A percentile compares a stretch with the other conserved stretches of the same genome.
Evolutionary conservation across 37 sponge, comb jelly and placozoan genomes (phyloP).

Genomic region (Spongilla lacustris): DNA sequence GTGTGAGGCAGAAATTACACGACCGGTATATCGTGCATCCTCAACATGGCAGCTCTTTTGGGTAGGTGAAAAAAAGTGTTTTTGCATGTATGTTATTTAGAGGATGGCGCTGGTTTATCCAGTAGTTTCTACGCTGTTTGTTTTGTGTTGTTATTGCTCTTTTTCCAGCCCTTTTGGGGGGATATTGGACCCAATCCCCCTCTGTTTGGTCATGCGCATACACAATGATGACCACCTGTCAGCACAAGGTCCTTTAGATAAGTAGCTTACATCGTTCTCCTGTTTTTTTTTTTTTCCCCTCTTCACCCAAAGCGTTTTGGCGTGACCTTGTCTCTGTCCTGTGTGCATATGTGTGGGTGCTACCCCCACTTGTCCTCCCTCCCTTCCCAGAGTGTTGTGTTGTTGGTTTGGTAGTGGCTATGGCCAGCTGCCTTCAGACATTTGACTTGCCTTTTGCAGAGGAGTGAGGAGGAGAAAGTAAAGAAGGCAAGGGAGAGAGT

Average conservation of each 20-base stretch:
- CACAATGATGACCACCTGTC: neutral
- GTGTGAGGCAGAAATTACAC: neutral
- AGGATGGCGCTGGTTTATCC: neutral
- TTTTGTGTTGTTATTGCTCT: neutral
- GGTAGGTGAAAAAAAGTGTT: neutral
- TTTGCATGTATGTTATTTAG: neutral
- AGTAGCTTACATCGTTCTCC: neutral
- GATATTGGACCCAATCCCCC: neutral
- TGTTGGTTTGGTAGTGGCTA: neutral
- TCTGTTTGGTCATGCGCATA: neutral
- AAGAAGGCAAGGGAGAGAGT: neutral
- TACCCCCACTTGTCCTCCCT: neutral
- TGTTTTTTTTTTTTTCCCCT: neutral
- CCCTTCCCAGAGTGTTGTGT: neutral
- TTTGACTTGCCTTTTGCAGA: neutral
- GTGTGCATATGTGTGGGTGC: neutral
- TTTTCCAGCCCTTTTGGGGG: neutral
- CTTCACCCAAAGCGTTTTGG: neutral
- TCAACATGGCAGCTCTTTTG: neutral
- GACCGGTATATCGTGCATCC: neutral
- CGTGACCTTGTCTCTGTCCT: neutral
- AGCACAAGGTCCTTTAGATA: neutral
- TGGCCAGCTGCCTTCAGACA: neutral
- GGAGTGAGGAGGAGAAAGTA: conserved; percentile 10
- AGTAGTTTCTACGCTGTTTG: neutral